phyloP scores from a whole-genome alignment of 1,140 invertebrate genomes.

The Drosophila nasuta region DNA sequence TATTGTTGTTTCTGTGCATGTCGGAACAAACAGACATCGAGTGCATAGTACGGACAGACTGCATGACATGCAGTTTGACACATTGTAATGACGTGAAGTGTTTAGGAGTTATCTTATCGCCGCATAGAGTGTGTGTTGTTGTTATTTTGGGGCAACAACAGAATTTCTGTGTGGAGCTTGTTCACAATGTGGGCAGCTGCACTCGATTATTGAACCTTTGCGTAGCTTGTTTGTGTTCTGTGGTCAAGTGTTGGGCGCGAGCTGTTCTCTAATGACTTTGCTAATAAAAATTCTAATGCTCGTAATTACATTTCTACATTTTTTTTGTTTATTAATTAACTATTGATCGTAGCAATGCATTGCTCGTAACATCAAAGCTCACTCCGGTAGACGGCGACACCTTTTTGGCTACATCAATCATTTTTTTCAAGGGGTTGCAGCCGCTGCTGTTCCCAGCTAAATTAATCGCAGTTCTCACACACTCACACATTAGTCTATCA shows the following conservation, averaged over 20 bases:
- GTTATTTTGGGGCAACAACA: slow-evolving; percentile 36
- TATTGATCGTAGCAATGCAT: slow-evolving; percentile 17
- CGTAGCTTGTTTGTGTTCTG: background rate
- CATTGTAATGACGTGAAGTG: slow-evolving; percentile 46
- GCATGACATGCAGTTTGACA: slow-evolving; percentile 56
- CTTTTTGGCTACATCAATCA: slow-evolving; percentile 73
- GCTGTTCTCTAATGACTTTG: slow-evolving; percentile 10
- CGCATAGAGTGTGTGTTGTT: slow-evolving; percentile 20
- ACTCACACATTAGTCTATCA: background rate
- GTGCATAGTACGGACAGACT: slow-evolving; percentile 41
- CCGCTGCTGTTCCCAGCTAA: slow-evolving; percentile 59
- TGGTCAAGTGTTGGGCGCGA: background rate
- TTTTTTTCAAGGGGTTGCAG: slow-evolving; percentile 15
- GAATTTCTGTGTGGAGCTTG: slow-evolving; percentile 25
- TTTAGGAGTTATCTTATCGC: slow-evolving; percentile 53
- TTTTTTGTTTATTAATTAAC: slow-evolving; percentile 9
- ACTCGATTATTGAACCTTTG: slow-evolving; percentile 27
- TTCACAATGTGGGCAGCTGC: slow-evolving; percentile 40
- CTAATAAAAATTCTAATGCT: slow-evolving; percentile 10
- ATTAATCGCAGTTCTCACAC: slow-evolving; percentile 12
- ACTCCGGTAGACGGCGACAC: slow-evolving; percentile 44
- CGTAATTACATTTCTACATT: slow-evolving; percentile 4
- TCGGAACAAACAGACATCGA: slow-evolving; percentile 18
- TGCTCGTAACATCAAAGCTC: slow-evolving; percentile 54
- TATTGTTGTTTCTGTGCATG: slow-evolving; percentile 35